phyloP scores from a whole-genome alignment of 2,797 vertebrate species.

The Rhyacichthys aspro region DNA sequence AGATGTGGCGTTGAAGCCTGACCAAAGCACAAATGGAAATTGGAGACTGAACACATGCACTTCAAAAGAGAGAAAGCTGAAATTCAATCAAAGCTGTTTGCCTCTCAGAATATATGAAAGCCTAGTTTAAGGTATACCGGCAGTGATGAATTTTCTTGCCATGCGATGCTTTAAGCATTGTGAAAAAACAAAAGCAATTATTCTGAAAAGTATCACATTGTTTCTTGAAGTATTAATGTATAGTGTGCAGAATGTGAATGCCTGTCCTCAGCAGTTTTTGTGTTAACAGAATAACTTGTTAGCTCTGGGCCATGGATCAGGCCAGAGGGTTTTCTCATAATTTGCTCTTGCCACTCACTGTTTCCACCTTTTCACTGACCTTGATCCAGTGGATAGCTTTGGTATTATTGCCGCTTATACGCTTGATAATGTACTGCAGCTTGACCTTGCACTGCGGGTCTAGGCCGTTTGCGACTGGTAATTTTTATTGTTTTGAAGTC shows the following conservation, averaged over 20 bases:
- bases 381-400: conserved; percentile 33
- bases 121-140: conserved; percentile 20
- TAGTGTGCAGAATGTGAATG: conserved; percentile 31
- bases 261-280: conserved; percentile 23
- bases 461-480: conserved; percentile 22
- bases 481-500: conserved; percentile 62
- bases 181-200: conserved; percentile 9
- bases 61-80: conserved; percentile 47
- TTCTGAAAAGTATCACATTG: conserved; percentile 17
- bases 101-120: conserved; percentile 18
- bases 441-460: conserved; percentile 46
- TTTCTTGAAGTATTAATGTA: conserved; percentile 45
- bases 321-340: conserved; percentile 50
- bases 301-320: conserved; percentile 40
- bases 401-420: conserved; percentile 20
- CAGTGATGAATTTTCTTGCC: background rate
- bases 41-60: conserved; percentile 43
- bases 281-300: conserved; percentile 38
- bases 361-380: conserved; percentile 45
- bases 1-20: conserved; percentile 29
- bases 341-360: conserved; percentile 34
- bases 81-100: conserved; percentile 44
- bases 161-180: conserved; percentile 3
- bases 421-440: conserved; percentile 29
- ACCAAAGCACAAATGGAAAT: conserved; percentile 27